Conservation (phyloP, 2,888 invertebrate species). For the Lucinisca nassula region DNA sequence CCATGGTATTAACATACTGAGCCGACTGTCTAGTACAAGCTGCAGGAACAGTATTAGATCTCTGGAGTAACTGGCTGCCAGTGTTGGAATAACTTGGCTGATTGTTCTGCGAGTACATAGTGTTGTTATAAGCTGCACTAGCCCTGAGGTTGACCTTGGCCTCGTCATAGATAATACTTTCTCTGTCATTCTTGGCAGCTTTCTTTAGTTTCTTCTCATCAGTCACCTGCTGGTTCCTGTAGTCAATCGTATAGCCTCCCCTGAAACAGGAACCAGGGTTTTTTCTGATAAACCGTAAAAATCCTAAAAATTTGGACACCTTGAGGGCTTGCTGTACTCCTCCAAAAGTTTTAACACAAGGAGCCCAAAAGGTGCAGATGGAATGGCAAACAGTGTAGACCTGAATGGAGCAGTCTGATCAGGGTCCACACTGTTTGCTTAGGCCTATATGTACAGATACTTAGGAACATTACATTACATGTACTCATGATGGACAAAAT, state of each 20-base stretch:
- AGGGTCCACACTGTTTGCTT: no score
- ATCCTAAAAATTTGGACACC: no score
- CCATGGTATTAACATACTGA: neutral
- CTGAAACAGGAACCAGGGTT: neutral
- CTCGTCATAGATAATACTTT: conserved; percentile 2
- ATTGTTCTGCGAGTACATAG: neutral
- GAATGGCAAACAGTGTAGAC: no score
- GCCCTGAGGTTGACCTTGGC: neutral
- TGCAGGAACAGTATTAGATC: neutral
- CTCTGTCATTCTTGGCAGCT: neutral
- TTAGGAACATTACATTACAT: no score
- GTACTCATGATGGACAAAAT: no score
- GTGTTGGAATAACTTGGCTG: neutral
- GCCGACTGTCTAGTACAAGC: neutral
- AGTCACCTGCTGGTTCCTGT: neutral
- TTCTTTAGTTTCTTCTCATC: neutral
- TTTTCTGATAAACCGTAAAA: no score
- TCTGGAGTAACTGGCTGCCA: neutral
- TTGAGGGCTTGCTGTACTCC: no score
- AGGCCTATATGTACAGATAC: no score
- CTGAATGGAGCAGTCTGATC: no score
- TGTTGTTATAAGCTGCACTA: neutral
- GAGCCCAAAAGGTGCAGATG: no score
- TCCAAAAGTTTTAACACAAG: no score
- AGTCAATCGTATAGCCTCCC: neutral